phyloP scores from a whole-genome alignment of 1,140 invertebrate genomes.

The Acromyrmex heyeri region DNA sequence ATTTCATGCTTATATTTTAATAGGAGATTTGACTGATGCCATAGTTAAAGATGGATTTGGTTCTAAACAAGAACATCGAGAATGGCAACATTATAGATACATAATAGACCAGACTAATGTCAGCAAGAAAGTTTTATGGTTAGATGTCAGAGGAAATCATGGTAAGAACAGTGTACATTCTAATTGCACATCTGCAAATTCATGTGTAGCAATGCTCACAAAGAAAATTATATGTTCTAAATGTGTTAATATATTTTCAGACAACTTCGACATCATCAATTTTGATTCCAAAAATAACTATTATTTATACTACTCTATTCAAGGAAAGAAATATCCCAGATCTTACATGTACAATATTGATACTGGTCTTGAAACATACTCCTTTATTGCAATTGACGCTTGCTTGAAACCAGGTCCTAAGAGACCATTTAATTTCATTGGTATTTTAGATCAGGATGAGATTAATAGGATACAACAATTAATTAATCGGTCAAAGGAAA shows the following conservation, averaged over 20 bases:
- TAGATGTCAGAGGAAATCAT: conserved; percentile 98
- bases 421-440: conserved; percentile 97
- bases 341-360: conserved; percentile 92
- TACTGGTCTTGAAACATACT: conserved; percentile 88
- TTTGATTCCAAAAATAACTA: conserved; percentile 91
- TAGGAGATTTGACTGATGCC: conserved; percentile 96
- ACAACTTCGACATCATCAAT: conserved; percentile 95
- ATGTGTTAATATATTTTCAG: conserved; percentile 87
- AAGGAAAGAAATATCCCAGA: conserved; percentile 90
- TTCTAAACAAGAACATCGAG: conserved; percentile 93
- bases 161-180: conserved; percentile 87
- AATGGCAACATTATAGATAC: conserved; percentile 94
- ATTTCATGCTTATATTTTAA: conserved; percentile 50
- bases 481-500: conserved; percentile 84
- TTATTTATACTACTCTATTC: conserved; percentile 93
- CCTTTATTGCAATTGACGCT: conserved; percentile 96
- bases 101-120: conserved; percentile 91
- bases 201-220: neutral
- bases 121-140: conserved; percentile 91
- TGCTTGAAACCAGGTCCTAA: conserved; percentile 94
- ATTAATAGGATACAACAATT: conserved; percentile 87
- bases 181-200: neutral
- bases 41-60: conserved; percentile 93
- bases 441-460: conserved; percentile 89
- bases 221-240: neutral